Base-by-base conservation (phyloP, 2,888 invertebrate species). In the Ariolimax columbianus region DNA sequence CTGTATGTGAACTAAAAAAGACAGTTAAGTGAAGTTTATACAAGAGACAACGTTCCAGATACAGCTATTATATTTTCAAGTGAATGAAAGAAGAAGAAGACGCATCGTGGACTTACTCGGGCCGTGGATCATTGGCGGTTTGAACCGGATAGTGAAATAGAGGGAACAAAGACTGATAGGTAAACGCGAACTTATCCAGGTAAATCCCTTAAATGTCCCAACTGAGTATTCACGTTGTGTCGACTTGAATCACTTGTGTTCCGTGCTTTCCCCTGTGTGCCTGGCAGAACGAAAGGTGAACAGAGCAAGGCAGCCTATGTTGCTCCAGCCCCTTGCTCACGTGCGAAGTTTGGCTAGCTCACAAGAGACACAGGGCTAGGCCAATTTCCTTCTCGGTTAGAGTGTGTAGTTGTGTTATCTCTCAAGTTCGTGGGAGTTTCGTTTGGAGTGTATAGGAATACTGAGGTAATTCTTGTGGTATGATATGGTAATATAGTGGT, bases 201-300 rank as follows among this genome's bases (percentile, higher is more conserved):
- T 63, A 23, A 63, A 30, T 63, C 55, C 17, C 55, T 2, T 7
- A 63, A 23, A 9, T 63, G n/a, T 30, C n/a, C 63, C n/a, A 63
- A 30, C 63, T 6, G 9, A 14, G n/a, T 30, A 30, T 63, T 63
- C 30, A 7, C n/a, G 14, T 63, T 9, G n/a, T 23, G 63, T 30
- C 55, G 72, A 26, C 23, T 26, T 72, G 72, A 40, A 72, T 72
- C 72, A 40, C 72, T 72, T 72, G 72, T 26, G 40, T 23, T 72
- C 40, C 40, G 26, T 72, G 11, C 40, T 40, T 26, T 7, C 19
- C 38, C 11, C 72, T 30, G 17, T 38, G 19, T 40, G 38, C 40
- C 72, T 26, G 38, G 40, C 40, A 40, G 72, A 72, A 38, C 72
- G 26, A 72, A 40, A 72, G 72, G 72, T 72, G 72, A 72, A 72